phyloP scores from a whole-genome alignment of 2,797 vertebrate genomes.

The Dendrocincla fuliginosa region DNA sequence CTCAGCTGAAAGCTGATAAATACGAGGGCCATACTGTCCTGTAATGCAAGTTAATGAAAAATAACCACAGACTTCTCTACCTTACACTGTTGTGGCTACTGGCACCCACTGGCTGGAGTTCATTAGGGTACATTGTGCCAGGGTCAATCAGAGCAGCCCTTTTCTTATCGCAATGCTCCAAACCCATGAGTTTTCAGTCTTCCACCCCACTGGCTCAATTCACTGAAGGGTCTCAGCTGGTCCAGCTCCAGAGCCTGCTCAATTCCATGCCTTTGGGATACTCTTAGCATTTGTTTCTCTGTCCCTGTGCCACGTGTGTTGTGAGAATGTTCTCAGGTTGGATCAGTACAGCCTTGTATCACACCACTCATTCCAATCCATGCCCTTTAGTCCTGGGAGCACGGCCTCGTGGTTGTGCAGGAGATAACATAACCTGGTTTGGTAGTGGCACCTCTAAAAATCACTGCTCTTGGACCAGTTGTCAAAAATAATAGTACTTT shows the following conservation, averaged over 20 bases:
- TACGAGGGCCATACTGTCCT: not conserved
- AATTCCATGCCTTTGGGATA: not conserved
- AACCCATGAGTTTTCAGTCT: not conserved
- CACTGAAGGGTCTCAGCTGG: not conserved
- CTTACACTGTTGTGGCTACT: not conserved
- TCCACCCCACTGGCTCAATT: no score
- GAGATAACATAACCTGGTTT: not conserved
- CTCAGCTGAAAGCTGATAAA: conserved; percentile 43
- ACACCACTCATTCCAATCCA: no score
- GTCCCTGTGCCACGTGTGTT: not conserved
- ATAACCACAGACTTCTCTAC: conserved; percentile 22
- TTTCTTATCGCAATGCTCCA: not conserved
- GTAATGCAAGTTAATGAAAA: conserved; percentile 19
- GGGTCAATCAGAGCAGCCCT: not conserved
- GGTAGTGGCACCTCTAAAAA: not conserved
- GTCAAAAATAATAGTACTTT: not conserved
- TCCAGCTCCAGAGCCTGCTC: not conserved
- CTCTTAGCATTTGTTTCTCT: not conserved
- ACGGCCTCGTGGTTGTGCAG: accelerated
- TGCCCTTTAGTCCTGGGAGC: not conserved
- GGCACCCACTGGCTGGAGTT: not conserved
- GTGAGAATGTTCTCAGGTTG: not conserved
- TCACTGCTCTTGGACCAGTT: not conserved
- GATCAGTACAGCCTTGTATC: not conserved
- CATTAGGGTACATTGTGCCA: not conserved